phyloP scores from a whole-genome alignment of 2,113 vertebrate species.

The Labeo rohita region DNA sequence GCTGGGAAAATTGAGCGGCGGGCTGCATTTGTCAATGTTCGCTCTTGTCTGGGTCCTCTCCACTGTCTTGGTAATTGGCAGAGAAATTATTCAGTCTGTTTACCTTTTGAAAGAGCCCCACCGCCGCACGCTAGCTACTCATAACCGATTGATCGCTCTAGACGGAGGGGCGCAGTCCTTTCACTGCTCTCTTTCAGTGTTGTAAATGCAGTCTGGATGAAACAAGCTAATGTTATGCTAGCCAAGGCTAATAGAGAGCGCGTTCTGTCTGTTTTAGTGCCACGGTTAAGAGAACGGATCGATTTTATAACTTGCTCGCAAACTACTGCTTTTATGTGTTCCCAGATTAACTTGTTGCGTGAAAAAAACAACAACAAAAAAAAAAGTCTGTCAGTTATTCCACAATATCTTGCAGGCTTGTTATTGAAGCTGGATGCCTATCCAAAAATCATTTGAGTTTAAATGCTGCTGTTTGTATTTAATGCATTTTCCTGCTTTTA shows the following conservation, averaged over 20 bases:
- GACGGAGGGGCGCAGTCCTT: constrained; percentile 9
- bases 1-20: constrained; percentile 69
- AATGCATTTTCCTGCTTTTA: not conserved
- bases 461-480: not conserved
- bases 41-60: constrained; percentile 68
- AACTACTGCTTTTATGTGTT: constrained; percentile 23
- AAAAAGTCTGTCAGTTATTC: not conserved
- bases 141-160: constrained; percentile 67
- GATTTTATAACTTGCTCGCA: constrained; percentile 19
- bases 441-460: not conserved
- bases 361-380: too few species aligned
- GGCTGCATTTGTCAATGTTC: constrained; percentile 73
- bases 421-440: not conserved
- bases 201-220: constrained; percentile 20
- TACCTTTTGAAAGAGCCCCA: constrained; percentile 68
- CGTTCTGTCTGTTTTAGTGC: not conserved
- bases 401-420: not conserved
- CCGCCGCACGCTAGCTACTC: constrained; percentile 9
- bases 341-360: constrained; percentile 20
- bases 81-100: constrained; percentile 71
- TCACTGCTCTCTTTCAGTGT: constrained; percentile 16
- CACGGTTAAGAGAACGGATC: constrained; percentile 3
- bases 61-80: constrained; percentile 75
- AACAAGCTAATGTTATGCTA: constrained; percentile 33
- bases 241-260: constrained; percentile 2